phyloP scores from a whole-genome alignment of 2,888 invertebrate species.

The Drosophila mayaguana region DNA sequence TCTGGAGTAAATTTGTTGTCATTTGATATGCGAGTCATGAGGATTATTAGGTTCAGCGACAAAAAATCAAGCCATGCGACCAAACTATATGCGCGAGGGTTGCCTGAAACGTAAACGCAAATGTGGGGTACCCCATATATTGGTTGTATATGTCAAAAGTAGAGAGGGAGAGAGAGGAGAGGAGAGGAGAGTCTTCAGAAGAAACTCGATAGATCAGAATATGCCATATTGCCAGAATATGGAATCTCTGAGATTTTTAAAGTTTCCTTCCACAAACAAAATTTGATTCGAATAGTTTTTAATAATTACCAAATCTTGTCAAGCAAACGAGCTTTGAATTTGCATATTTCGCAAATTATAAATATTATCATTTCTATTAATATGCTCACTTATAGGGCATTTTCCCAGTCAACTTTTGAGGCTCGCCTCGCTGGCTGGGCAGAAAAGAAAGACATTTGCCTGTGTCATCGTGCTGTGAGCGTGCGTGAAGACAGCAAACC shows the following conservation, averaged over 20 bases:
- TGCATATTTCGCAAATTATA: no score
- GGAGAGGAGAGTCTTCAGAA: no score
- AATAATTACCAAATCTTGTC: no score
- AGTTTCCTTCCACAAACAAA: no score
- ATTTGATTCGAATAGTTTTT: no score
- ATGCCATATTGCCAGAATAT: no score
- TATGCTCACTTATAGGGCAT: neutral
- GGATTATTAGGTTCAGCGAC: conserved; percentile 78
- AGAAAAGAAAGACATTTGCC: conserved; percentile 78
- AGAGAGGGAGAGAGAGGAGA: no score
- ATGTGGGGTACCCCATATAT: neutral
- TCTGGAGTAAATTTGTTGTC: conserved; percentile 80
- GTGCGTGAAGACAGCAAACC: conserved; percentile 24
- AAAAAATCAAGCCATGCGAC: conserved; percentile 54
- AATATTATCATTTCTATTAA: neutral
- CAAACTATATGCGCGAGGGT: conserved; percentile 56
- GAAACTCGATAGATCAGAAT: no score
- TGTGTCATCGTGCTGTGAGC: conserved; percentile 66
- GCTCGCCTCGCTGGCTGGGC: conserved; percentile 50
- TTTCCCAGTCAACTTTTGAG: conserved; percentile 22
- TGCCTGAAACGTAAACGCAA: neutral
- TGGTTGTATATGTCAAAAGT: neutral
- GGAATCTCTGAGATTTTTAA: no score
- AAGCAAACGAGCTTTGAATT: no score
- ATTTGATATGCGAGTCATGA: conserved; percentile 82